These are phyloP conservation scores for Oreamnos americanus DNA, from an alignment of 2,113 vertebrate genomes.

Conservation along the genomic window DNA sequence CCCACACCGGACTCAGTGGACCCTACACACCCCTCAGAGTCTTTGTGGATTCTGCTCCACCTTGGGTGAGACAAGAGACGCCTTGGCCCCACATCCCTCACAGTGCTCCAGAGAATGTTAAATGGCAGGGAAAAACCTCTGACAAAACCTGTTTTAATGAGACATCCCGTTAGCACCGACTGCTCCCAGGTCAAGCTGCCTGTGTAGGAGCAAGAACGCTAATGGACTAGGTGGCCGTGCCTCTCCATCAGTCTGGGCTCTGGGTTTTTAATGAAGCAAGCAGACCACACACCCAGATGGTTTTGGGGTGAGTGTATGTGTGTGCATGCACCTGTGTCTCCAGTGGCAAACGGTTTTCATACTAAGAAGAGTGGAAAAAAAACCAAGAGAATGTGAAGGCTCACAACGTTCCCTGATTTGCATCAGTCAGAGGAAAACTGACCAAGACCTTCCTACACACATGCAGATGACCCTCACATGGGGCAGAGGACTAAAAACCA, in stretches of 20 bases:
- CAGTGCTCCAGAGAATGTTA: neutral
- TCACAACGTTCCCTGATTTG: neutral
- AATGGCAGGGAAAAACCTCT: conserved; percentile 30
- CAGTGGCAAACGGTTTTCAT: neutral
- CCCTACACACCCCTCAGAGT: rapidly evolving
- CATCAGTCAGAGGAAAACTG: conserved; percentile 11
- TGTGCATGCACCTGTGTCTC: neutral
- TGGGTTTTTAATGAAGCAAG: conserved; percentile 50
- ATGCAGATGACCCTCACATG: neutral
- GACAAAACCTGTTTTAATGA: conserved; percentile 76
- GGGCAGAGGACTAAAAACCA: neutral
- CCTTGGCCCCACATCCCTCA: neutral
- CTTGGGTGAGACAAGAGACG: neutral
- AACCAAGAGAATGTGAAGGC: neutral
- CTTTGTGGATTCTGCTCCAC: neutral
- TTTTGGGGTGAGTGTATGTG: neutral
- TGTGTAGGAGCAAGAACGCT: conserved; percentile 44
- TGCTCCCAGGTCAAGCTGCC: conserved; percentile 71
- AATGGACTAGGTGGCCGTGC: conserved; percentile 42
- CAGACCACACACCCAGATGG: neutral
- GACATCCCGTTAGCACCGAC: conserved; percentile 48
- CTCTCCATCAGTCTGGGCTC: neutral
- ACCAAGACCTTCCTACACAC: neutral
- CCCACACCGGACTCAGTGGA: neutral
- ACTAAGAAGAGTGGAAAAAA: neutral